phyloP scores from a whole-genome alignment of 2,113 vertebrate genomes.

The Urocitellus parryii region DNA sequence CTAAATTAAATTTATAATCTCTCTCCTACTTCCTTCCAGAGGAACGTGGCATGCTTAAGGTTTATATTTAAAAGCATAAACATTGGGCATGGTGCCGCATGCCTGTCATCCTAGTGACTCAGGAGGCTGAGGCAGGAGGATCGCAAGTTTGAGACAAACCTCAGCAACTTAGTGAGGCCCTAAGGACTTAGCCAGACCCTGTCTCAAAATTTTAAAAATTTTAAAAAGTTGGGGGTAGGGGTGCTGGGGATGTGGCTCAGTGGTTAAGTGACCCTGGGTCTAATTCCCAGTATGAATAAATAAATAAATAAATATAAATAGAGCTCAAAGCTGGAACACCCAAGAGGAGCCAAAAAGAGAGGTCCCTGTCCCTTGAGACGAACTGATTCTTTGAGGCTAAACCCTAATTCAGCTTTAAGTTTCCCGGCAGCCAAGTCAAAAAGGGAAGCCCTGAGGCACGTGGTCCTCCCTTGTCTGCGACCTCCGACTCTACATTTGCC shows the following conservation, averaged over 20 bases:
- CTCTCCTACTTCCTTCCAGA: not conserved
- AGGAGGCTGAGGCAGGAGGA: too few relatives aligned
- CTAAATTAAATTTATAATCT: not conserved
- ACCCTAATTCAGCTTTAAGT: not conserved
- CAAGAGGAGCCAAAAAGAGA: conserved; percentile 16
- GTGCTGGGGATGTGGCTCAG: too few relatives aligned
- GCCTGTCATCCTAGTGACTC: too few relatives aligned
- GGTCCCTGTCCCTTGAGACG: not conserved
- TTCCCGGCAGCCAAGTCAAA: conserved; percentile 53
- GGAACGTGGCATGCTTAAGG: not conserved
- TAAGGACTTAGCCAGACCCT: too few relatives aligned
- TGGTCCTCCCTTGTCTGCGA: not conserved
- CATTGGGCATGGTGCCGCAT: too few relatives aligned
- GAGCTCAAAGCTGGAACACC: not conserved
- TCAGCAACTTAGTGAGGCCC: too few relatives aligned
- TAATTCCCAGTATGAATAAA: too few relatives aligned
- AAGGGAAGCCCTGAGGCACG: not conserved
- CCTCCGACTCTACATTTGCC: not conserved
- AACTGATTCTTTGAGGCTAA: not conserved
- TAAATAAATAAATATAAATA: too few relatives aligned
- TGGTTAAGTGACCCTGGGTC: too few relatives aligned
- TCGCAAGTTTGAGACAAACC: too few relatives aligned
- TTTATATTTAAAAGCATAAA: not conserved
- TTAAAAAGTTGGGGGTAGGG: too few relatives aligned
- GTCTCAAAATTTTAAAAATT: too few relatives aligned